Evolutionary conservation across 2,113 vertebrate genomes (phyloP).

Genomic region (Egretta garzetta): DNA sequence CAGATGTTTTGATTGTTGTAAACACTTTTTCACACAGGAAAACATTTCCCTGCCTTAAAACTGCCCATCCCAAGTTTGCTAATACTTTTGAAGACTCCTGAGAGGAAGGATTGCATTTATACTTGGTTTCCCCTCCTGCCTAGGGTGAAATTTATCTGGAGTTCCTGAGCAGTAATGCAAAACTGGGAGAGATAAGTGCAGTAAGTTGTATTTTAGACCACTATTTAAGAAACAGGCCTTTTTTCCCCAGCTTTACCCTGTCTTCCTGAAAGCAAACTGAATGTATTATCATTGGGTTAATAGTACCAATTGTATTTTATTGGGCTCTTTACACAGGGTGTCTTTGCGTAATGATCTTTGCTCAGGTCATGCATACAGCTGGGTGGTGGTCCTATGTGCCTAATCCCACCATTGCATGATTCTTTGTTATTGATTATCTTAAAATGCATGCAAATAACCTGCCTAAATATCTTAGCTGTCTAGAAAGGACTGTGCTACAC

Average conservation of each 20-base stretch:
- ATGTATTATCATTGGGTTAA: background rate
- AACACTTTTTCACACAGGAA: background rate
- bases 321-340: background rate
- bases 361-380: background rate
- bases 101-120: background rate
- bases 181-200: background rate
- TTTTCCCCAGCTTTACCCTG: background rate
- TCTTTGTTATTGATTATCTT: rapidly evolving
- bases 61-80: background rate
- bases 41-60: background rate
- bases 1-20: background rate
- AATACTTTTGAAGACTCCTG: background rate
- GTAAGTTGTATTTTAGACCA: background rate
- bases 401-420: background rate
- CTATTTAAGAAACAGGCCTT: background rate
- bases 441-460: background rate
- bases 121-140: background rate
- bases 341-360: background rate
- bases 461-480: background rate
- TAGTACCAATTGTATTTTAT: background rate
- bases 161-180: background rate
- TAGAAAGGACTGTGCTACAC: background rate
- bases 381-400: no score
- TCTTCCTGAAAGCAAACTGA: background rate
- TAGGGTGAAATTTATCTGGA: background rate